These are phyloP conservation scores for Coreius guichenoti DNA, from an alignment of 2,797 vertebrate species.

Conservation along the genomic window DNA sequence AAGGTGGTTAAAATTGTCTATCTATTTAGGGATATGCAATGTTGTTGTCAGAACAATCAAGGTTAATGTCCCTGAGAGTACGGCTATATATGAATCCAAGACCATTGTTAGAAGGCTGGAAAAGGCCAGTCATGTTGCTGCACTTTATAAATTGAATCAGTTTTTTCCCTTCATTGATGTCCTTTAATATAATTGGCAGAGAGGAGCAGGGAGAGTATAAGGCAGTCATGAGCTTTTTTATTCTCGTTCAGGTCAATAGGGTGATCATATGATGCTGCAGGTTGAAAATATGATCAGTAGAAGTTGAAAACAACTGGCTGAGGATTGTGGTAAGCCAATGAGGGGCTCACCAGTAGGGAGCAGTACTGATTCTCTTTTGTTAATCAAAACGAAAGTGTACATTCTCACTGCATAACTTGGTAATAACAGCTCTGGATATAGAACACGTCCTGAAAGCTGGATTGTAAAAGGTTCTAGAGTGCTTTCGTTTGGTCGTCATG, in stretches of 20 bases:
- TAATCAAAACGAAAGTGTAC: neutral
- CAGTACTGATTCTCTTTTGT: conserved; percentile 24
- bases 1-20: neutral
- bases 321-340: neutral
- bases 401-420: neutral
- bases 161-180: conserved; percentile 33
- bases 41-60: conserved; percentile 20
- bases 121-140: conserved; percentile 16
- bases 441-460: neutral
- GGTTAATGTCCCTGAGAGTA: conserved; percentile 13
- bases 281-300: conserved; percentile 36
- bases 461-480: conserved; percentile 19
- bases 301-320: conserved; percentile 7
- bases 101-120: conserved; percentile 39
- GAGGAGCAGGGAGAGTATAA: conserved; percentile 17
- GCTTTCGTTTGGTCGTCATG: too few relatives aligned
- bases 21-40: conserved; percentile 40
- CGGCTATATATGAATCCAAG: neutral
- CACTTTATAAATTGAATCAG: conserved; percentile 15
- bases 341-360: conserved; percentile 47
- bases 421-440: neutral
- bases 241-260: conserved; percentile 46
- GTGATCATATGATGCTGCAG: conserved; percentile 69
- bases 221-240: conserved; percentile 68
- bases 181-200: conserved; percentile 45